Base-by-base conservation (phyloP, 2,113 vertebrate species). In the Platysternon megacephalum region DNA sequence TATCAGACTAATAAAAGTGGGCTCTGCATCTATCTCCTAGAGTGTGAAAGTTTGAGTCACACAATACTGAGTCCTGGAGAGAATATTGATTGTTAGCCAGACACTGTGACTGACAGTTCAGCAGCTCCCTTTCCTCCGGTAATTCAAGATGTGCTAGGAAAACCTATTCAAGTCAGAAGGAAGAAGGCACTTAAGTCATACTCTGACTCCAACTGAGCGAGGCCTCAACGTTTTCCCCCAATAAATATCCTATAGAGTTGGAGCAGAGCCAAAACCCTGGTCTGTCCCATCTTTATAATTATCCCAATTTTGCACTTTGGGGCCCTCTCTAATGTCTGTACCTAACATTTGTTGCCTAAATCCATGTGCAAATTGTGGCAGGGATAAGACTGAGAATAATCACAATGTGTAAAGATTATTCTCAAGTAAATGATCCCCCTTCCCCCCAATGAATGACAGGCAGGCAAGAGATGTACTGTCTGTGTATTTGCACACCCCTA, bases 1-100 rank as follows among this genome's bases (percentile, higher is more conserved):
- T 91, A 79, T 79, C 35, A 65, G 88, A 52, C 78, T 80, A 51
- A 6, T 5, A n/a, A 79, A 72, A 81, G 65, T 7, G 49, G 39
- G 53, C 24, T 92, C 49, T 2, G 16, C 11, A 81, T 61, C 53
- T 1, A 0, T 29, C 19, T 87, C 52, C 65, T 0, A 1, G 28
- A 0, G 0, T 68, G 81, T 29, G 68, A 32, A n/a, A 68, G 65
- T 21, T 0, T 0, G 35, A 85, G 65, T 82, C 65, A 39, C 0
- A 0, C 0, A 1, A 56, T 83, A 26, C 74, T 1, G 5, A 49
- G 68, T 89, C 56, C 65, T 11, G 1, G 32, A 1, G 1, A 44
- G 28, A 74, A 16, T 0, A 0, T 16, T 1, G 3, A 3, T 48
- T 28, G 55, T 86, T 1, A 0, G 16, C 1, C 0, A 2, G 14